phyloP scores from a whole-genome alignment of 2,888 invertebrate genomes.

The Cerceris rybyensis region DNA sequence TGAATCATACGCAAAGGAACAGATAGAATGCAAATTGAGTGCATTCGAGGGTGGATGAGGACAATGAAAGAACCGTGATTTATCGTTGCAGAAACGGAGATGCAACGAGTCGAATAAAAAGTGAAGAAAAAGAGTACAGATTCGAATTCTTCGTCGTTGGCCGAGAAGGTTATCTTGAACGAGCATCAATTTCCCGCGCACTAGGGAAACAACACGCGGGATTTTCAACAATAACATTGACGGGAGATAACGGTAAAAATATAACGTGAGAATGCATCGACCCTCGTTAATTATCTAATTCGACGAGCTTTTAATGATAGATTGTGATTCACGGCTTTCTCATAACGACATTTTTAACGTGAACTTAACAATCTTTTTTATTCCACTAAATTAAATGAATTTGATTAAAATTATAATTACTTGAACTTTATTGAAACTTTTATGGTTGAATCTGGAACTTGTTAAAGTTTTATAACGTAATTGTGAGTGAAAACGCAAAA shows the following conservation, averaged over 20 bases:
- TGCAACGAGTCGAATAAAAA: neutral
- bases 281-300: conserved; percentile 3
- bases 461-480: too few species aligned
- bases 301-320: too few species aligned
- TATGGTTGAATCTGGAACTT: too few species aligned
- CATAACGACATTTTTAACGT: too few species aligned
- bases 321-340: too few species aligned
- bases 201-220: conserved; percentile 28
- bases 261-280: conserved; percentile 37
- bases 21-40: neutral
- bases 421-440: too few species aligned
- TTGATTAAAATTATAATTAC: too few species aligned
- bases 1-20: conserved; percentile 30
- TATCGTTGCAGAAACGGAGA: neutral
- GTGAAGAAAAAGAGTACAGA: neutral
- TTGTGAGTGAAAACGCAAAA: too few species aligned
- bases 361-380: too few species aligned
- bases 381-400: too few species aligned
- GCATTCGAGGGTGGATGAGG: neutral
- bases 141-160: neutral
- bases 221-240: conserved; percentile 53
- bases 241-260: conserved; percentile 46
- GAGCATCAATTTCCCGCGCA: conserved; percentile 42
- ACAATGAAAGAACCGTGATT: neutral
- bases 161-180: conserved; percentile 49